A percentile compares a stretch with the other conserved stretches of the same genome.
phyloP scores from a whole-genome alignment of 2,797 vertebrate genomes.

The Sternarchorhynchus goeldii region DNA sequence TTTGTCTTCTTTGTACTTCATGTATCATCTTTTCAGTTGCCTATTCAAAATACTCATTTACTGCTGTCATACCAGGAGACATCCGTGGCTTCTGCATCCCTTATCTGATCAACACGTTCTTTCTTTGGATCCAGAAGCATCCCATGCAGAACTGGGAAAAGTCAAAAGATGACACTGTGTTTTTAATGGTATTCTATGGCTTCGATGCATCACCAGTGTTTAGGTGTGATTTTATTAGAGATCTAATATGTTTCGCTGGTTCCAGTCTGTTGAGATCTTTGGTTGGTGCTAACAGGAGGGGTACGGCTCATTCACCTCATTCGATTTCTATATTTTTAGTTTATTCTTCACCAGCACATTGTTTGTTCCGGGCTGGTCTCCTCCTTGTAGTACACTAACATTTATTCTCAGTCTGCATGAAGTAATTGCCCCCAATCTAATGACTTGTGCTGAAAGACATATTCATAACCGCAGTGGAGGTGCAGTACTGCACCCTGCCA shows the following conservation, averaged over 20 bases:
- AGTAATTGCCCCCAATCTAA: not conserved
- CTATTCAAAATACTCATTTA: not conserved
- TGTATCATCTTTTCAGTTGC: not conserved
- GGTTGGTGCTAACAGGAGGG: constrained; percentile 24
- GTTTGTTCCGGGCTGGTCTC: not conserved
- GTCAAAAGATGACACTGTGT: constrained; percentile 33
- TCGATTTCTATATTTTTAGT: constrained; percentile 27
- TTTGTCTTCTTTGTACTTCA: not conserved
- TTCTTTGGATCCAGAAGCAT: constrained; percentile 58
- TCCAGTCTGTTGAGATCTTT: constrained; percentile 27
- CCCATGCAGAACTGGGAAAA: constrained; percentile 45
- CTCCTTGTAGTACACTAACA: not conserved
- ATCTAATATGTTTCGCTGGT: constrained; percentile 33
- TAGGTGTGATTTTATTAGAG: constrained; percentile 55
- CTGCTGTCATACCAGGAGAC: constrained; percentile 43
- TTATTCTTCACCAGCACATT: constrained; percentile 28
- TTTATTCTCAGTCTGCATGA: not conserved
- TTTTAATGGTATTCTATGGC: constrained; percentile 53
- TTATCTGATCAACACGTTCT: constrained; percentile 67
- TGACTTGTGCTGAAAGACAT: not conserved
- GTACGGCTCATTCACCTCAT: constrained; percentile 37
- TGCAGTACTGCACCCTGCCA: not conserved
- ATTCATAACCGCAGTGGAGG: not conserved
- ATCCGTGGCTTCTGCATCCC: constrained; percentile 53
- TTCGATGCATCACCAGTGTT: constrained; percentile 57